Conservation (phyloP, 2,888 invertebrate genomes). For the Aromia moschata region DNA sequence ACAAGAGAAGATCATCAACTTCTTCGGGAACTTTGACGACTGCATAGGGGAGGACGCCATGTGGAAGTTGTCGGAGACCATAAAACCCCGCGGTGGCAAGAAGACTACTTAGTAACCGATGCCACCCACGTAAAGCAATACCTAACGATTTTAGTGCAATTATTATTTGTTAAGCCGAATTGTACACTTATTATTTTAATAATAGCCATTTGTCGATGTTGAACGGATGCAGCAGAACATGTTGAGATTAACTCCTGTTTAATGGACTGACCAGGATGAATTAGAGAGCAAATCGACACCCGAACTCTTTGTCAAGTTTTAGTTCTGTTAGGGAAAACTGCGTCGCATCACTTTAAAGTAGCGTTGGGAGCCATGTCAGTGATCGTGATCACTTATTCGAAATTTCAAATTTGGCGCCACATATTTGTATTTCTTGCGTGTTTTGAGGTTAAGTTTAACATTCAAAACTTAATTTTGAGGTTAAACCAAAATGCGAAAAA, state of each 20-base stretch:
- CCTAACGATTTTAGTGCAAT: slow-evolving; percentile 45
- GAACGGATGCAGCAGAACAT: neutral
- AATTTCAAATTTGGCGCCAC: no score
- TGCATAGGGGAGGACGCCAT: slow-evolving; percentile 96
- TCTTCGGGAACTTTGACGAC: slow-evolving; percentile 97
- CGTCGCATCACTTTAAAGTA: no score
- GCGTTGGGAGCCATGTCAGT: no score
- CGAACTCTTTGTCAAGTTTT: neutral
- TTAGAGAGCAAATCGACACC: neutral
- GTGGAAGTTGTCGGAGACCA: slow-evolving; percentile 98
- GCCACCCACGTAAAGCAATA: slow-evolving; percentile 33
- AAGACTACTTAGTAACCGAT: slow-evolving; percentile 55
- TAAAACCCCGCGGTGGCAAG: slow-evolving; percentile 86
- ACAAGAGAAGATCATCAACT: slow-evolving; percentile 91
- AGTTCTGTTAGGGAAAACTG: neutral
- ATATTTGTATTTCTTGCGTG: no score
- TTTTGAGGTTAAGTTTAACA: no score
- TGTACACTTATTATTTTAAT: slow-evolving; percentile 15
- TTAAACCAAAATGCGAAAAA: no score
- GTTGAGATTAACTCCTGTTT: neutral
- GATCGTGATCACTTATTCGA: no score
- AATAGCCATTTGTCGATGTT: slow-evolving; percentile 16
- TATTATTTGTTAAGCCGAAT: slow-evolving; percentile 31
- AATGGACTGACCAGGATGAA: neutral
- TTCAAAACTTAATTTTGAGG: no score